Evolutionary conservation across 2,113 vertebrate species (phyloP).

Genomic region (Hypanus sabinus): DNA sequence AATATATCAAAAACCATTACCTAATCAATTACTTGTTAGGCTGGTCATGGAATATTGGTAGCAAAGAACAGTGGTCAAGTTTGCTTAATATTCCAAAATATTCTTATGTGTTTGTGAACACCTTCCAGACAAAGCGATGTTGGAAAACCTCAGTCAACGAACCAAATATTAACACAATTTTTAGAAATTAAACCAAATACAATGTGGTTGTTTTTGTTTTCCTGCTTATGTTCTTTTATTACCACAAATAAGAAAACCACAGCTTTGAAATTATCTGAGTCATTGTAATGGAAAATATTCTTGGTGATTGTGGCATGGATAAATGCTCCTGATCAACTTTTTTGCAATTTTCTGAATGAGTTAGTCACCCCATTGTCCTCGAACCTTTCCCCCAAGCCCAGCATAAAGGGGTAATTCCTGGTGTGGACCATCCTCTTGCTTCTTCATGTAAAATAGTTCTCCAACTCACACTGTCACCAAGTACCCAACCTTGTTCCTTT

Average conservation of each 20-base stretch:
- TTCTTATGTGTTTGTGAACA: neutral
- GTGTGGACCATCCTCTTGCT: too few species aligned
- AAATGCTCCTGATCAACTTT: neutral
- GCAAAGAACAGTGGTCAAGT: neutral
- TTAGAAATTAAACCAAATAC: neutral
- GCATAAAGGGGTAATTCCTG: neutral
- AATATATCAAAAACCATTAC: neutral
- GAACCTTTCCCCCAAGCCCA: neutral
- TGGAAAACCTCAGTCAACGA: neutral
- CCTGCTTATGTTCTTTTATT: neutral
- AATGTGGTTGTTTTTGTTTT: neutral
- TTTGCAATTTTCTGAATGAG: too few species aligned
- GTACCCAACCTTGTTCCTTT: too few species aligned
- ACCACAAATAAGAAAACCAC: neutral
- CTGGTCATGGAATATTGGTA: neutral
- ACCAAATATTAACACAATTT: neutral
- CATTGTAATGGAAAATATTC: too few species aligned
- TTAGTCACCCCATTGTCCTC: neutral
- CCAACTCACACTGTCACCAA: too few species aligned
- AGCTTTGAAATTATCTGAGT: neutral
- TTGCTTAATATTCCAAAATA: neutral
- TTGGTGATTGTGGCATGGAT: neutral
- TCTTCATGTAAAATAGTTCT: too few species aligned
- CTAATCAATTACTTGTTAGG: neutral
- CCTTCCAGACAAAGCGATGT: neutral